phyloP scores from a whole-genome alignment of 2,888 invertebrate species.

The Epinotia bilunana region DNA sequence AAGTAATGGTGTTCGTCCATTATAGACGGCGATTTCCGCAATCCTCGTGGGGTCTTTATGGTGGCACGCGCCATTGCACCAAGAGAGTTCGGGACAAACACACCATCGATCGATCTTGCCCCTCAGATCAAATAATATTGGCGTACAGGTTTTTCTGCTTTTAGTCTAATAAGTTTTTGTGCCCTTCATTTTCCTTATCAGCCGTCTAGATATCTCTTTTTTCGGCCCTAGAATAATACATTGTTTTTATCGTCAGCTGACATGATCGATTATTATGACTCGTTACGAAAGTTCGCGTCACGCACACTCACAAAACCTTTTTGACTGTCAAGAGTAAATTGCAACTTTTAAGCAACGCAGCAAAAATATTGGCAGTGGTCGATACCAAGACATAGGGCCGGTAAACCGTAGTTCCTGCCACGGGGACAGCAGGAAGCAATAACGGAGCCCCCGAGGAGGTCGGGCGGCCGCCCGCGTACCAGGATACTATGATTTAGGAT shows the following conservation, averaged over 20 bases:
- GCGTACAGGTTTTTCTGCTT: constrained; percentile 30
- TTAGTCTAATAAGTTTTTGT: constrained; percentile 31
- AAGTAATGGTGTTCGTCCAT: constrained; percentile 83
- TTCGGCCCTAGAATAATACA: background rate
- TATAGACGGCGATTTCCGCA: constrained; percentile 82
- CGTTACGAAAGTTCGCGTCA: constrained; percentile 7
- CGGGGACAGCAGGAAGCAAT: constrained; percentile 82
- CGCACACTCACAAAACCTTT: constrained; percentile 3
- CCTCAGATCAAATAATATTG: constrained; percentile 43
- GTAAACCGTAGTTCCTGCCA: constrained; percentile 66
- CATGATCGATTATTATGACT: constrained; percentile 23
- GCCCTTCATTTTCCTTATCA: constrained; percentile 13
- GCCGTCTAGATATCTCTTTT: constrained; percentile 15
- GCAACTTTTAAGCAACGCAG: constrained; percentile 36
- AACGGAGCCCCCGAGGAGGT: constrained; percentile 70
- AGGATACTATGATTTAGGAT: constrained; percentile 79
- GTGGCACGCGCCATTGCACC: constrained; percentile 77
- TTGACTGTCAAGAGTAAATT: background rate
- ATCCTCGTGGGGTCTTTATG: constrained; percentile 77
- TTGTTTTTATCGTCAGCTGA: constrained; percentile 9
- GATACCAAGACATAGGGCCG: constrained; percentile 49
- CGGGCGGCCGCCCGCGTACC: constrained; percentile 58
- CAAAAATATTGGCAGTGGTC: constrained; percentile 39
- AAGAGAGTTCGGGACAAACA: constrained; percentile 47
- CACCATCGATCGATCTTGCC: constrained; percentile 44